phyloP scores from a whole-genome alignment of 1,140 invertebrate species.

The Plutomurus gul region DNA sequence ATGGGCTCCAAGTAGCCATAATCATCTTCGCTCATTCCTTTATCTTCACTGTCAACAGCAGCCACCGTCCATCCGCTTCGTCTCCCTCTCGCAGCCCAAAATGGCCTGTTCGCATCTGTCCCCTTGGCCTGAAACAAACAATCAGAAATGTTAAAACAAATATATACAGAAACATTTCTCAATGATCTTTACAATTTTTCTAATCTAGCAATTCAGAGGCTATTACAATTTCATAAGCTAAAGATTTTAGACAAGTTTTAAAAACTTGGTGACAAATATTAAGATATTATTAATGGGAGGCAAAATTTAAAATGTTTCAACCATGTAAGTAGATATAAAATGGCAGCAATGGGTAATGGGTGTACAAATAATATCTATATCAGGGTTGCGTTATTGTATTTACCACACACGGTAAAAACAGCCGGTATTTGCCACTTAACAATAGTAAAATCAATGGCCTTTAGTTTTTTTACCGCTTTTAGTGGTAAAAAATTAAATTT shows the following conservation, averaged over 20 bases:
- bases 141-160: not conserved
- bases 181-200: no score
- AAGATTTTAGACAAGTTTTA: not conserved
- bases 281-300: not conserved
- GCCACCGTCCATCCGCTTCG: not conserved
- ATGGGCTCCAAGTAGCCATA: not conserved
- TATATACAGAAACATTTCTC: no score
- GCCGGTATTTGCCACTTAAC: no score
- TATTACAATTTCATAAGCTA: not conserved
- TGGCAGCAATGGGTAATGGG: no score
- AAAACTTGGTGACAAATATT: not conserved
- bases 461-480: no score
- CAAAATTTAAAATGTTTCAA: no score
- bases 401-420: no score
- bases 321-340: no score
- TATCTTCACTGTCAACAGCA: not conserved
- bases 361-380: no score
- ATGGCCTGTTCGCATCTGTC: not conserved
- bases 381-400: no score
- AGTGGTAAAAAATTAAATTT: no score
- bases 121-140: not conserved
- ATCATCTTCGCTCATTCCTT: not conserved
- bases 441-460: no score
- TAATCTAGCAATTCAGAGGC: not conserved
- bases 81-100: not conserved